Evolutionary conservation across 2,888 invertebrate species (phyloP).

Genomic region (Ormyrus nitidulus): DNA sequence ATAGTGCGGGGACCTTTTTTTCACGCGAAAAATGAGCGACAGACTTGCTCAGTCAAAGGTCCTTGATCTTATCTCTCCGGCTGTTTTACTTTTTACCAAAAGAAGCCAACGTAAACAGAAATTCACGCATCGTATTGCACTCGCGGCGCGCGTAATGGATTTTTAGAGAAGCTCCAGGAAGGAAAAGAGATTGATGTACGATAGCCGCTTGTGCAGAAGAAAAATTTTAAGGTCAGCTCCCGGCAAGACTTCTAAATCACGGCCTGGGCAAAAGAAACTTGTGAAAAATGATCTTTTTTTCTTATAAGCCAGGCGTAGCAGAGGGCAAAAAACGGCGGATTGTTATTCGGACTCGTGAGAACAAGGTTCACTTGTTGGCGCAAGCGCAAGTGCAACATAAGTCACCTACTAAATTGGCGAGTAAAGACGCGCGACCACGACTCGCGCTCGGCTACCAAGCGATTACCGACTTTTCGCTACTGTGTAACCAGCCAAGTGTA

Average conservation of each 20-base stretch:
- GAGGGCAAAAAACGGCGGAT: not conserved
- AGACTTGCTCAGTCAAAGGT: no score
- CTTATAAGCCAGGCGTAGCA: not conserved
- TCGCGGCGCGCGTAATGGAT: no score
- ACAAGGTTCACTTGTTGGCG: conserved; percentile 29
- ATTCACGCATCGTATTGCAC: no score
- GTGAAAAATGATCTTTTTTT: conserved; percentile 40
- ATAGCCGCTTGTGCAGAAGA: not conserved
- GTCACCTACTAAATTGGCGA: conserved; percentile 48
- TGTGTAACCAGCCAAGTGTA: conserved; percentile 34
- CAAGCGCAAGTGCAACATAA: conserved; percentile 39
- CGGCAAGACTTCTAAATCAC: conserved; percentile 18
- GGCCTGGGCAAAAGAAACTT: not conserved
- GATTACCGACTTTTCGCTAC: conserved; percentile 42
- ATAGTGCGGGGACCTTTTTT: no score
- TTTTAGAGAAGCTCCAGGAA: no score
- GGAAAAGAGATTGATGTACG: no score
- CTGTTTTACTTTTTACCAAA: no score
- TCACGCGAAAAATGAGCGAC: no score
- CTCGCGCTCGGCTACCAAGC: not conserved
- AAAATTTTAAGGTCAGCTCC: conserved; percentile 15
- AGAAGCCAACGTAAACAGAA: no score
- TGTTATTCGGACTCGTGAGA: conserved; percentile 37
- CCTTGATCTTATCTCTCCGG: no score
- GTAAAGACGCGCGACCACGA: conserved; percentile 30